Evolutionary conservation across 2,888 invertebrate genomes (phyloP).

Genomic region (Blera fallax): DNA sequence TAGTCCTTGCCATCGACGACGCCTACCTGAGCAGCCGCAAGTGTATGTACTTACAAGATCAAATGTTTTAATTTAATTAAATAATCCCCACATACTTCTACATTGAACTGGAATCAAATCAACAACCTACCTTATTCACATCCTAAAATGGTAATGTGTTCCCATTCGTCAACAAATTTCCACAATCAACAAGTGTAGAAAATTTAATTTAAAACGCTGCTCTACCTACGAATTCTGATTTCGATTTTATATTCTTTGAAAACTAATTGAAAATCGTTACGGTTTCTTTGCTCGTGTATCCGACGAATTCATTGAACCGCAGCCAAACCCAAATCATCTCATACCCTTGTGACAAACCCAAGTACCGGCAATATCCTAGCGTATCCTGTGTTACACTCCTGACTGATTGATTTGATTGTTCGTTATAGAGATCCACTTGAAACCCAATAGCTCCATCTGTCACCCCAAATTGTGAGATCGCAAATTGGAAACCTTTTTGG

Average conservation of each 20-base stretch:
- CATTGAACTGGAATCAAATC: background rate
- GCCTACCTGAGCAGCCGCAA: no score
- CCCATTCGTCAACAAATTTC: background rate
- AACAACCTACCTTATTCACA: background rate
- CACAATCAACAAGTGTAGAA: background rate
- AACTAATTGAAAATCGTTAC: slow-evolving; percentile 12
- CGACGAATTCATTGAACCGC: slow-evolving; percentile 27
- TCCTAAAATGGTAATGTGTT: slow-evolving; percentile 1
- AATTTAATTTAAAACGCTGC: slow-evolving; percentile 25
- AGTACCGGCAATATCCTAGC: background rate
- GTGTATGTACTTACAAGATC: no score
- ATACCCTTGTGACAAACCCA: slow-evolving; percentile 5
- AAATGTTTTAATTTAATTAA: background rate
- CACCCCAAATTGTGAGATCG: slow-evolving; percentile 24
- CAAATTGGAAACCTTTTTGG: slow-evolving; percentile 26
- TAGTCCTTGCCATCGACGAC: no score
- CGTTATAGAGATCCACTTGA: slow-evolving; percentile 37
- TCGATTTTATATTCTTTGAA: background rate
- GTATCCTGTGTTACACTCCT: background rate
- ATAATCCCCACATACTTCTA: background rate
- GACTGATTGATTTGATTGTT: slow-evolving; percentile 60
- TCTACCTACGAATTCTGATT: background rate
- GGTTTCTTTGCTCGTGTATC: slow-evolving; percentile 4
- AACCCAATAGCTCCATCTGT: slow-evolving; percentile 44
- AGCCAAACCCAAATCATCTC: slow-evolving; percentile 28